Percentiles rank a stretch among this genome's conserved stretches.
Conservation (phyloP, 1,140 invertebrate species). For the Drosophila sproati region DNA sequence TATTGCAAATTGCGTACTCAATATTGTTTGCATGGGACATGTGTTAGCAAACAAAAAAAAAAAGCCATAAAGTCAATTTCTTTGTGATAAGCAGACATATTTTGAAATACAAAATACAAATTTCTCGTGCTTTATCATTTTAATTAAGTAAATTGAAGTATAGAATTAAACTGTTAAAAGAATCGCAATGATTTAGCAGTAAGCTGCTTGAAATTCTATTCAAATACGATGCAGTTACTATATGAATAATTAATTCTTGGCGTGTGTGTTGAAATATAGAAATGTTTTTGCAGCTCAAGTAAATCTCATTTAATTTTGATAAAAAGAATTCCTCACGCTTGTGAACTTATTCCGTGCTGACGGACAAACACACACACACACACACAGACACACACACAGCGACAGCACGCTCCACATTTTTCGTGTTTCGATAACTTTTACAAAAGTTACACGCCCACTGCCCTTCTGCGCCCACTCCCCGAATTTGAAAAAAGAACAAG, state of each 20-base stretch:
- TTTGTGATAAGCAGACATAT: background rate
- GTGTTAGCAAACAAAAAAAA: conserved; percentile 29
- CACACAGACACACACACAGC: conserved; percentile 9
- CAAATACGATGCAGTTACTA: background rate
- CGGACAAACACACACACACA: conserved; percentile 11
- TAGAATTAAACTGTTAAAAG: background rate
- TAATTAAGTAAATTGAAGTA: background rate
- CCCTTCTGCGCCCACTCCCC: background rate
- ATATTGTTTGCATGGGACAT: conserved; percentile 55
- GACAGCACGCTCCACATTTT: conserved; percentile 46
- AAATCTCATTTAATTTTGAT: conserved; percentile 31
- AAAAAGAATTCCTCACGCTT: conserved; percentile 15
- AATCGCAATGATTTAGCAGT: too few species aligned
- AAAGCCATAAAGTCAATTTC: background rate
- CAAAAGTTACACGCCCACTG: conserved; percentile 23
- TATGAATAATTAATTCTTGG: conserved; percentile 9
- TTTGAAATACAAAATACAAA: background rate
- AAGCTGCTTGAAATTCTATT: background rate
- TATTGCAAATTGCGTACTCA: conserved; percentile 42
- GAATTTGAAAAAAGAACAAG: conserved; percentile 49
- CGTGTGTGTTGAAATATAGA: background rate
- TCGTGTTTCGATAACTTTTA: conserved; percentile 72
- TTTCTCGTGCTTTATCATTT: background rate
- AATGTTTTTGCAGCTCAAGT: conserved; percentile 22
- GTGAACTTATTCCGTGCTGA: conserved; percentile 29